Percentiles rank a stretch among this genome's conserved stretches.
Conservation (phyloP, 2,113 vertebrate genomes). For the Vulpes ferrilata region DNA sequence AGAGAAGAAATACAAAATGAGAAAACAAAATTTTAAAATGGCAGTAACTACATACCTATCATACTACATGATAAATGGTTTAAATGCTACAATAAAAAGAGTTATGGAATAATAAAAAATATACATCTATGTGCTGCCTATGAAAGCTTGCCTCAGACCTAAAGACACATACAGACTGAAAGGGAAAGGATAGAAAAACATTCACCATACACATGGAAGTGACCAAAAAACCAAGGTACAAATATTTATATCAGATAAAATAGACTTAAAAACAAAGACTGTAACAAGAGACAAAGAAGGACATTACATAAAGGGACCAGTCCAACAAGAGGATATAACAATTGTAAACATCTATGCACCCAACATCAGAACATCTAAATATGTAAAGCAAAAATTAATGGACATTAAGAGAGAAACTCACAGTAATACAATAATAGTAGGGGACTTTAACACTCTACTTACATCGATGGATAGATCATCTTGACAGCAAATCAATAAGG, state of each 20-base stretch:
- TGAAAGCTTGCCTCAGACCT: neutral
- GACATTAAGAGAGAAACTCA: neutral
- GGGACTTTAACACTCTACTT: neutral
- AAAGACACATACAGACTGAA: neutral
- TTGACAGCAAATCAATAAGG: neutral
- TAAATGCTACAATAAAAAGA: neutral
- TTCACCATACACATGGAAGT: neutral
- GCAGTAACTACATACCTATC: neutral
- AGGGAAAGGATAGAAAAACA: neutral
- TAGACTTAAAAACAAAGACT: neutral
- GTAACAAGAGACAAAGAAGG: neutral
- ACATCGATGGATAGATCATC: neutral
- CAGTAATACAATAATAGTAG: neutral
- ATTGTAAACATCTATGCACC: neutral
- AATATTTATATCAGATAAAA: neutral
- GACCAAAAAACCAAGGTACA: neutral
- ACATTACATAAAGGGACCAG: neutral
- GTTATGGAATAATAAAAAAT: neutral
- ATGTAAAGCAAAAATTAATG: neutral
- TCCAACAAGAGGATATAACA: neutral
- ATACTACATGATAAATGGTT: neutral
- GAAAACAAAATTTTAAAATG: neutral
- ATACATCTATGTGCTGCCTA: neutral
- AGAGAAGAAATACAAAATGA: neutral
- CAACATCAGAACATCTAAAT: neutral